These are phyloP conservation scores for Calameuta filiformis DNA, from an alignment of 2,888 invertebrate species.

Conservation along the genomic window DNA sequence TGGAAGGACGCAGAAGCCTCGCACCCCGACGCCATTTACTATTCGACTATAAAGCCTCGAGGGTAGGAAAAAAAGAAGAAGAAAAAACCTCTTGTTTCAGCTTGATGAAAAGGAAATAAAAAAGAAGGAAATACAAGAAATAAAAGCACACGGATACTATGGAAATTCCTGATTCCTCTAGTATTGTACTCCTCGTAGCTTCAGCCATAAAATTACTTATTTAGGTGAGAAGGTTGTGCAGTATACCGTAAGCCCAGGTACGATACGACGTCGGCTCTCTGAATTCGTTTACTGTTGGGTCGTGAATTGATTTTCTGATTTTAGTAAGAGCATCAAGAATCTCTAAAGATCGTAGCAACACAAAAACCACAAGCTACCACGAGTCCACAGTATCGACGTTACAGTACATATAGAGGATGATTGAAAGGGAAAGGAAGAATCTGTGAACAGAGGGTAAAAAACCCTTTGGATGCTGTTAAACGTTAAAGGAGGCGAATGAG, in stretches of 20 bases:
- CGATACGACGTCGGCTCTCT: not conserved
- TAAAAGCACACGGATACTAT: not conserved
- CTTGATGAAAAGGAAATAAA: not conserved
- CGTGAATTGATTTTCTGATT: not conserved
- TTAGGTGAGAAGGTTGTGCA: not conserved
- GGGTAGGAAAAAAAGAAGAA: not conserved
- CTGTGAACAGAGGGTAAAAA: not conserved
- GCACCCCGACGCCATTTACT: not conserved
- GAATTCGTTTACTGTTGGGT: not conserved
- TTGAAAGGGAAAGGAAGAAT: not conserved
- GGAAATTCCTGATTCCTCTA: not conserved
- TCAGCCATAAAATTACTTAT: not conserved
- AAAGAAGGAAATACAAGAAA: not conserved
- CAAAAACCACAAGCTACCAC: not conserved
- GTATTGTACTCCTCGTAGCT: not conserved
- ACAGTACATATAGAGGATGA: not conserved
- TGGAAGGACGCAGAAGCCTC: constrained; percentile 1
- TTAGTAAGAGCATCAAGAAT: not conserved
- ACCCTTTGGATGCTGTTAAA: not conserved
- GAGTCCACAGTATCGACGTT: not conserved
- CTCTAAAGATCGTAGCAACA: not conserved
- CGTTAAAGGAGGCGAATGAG: not conserved
- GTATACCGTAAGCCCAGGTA: not conserved
- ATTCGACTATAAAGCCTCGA: not conserved
- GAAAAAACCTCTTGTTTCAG: not conserved